Conservation (phyloP, 2,797 vertebrate genomes). For the Cygnus olor region DNA sequence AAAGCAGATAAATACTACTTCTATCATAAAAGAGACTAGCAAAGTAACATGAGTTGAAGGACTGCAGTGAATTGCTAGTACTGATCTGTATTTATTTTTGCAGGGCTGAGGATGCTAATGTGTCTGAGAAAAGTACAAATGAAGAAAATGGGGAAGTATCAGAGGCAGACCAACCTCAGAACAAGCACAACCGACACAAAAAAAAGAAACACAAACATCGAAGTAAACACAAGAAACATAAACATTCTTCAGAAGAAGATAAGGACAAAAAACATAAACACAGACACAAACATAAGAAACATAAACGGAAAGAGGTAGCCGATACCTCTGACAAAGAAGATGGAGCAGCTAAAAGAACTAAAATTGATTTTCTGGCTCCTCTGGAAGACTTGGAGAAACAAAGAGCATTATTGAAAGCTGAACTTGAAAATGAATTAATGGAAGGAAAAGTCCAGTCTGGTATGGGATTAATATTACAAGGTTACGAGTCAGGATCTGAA, state of each 20-base stretch:
- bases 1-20: not conserved
- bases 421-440: slow-evolving; percentile 98
- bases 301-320: slow-evolving; percentile 90
- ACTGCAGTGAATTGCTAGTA: not conserved
- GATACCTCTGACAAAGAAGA: slow-evolving; percentile 78
- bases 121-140: slow-evolving; percentile 88
- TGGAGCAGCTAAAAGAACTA: slow-evolving; percentile 86
- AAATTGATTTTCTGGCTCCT: slow-evolving; percentile 92
- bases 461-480: slow-evolving; percentile 98
- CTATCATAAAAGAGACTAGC: not conserved
- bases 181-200: slow-evolving; percentile 91
- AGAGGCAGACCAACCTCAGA: slow-evolving; percentile 86
- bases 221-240: slow-evolving; percentile 98
- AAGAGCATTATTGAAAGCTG: slow-evolving; percentile 97
- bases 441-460: slow-evolving; percentile 91
- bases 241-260: slow-evolving; percentile 93
- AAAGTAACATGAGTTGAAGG: not conserved
- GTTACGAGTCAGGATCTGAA: slow-evolving; percentile 97
- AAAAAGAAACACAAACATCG: slow-evolving; percentile 99
- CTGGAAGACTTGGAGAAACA: slow-evolving; percentile 98
- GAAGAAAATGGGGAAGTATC: slow-evolving; percentile 96
- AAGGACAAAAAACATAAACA: slow-evolving; percentile 96
- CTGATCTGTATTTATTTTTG: slow-evolving; percentile 51
- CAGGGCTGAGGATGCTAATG: slow-evolving; percentile 91
- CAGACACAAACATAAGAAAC: slow-evolving; percentile 98